Evolutionary conservation across 2,888 invertebrate genomes (phyloP).

Genomic region (Tricholauxania praeusta): DNA sequence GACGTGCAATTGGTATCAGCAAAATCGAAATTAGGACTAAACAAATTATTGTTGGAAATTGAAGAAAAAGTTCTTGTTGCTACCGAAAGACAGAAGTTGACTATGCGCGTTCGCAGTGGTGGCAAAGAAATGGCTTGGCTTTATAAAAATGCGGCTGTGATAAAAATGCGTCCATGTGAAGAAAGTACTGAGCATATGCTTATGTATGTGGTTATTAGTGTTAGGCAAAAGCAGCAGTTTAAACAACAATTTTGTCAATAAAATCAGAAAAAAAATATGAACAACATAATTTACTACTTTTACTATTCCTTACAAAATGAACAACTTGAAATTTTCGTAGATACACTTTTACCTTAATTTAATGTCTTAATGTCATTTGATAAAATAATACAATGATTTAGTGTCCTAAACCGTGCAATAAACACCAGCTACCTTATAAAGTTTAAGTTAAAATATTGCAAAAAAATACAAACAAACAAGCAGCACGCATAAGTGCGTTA

Average conservation of each 20-base stretch:
- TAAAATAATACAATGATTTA: neutral
- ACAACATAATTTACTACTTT: neutral
- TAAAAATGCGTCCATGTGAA: constrained; percentile 69
- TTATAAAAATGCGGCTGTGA: constrained; percentile 75
- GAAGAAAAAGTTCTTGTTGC: constrained; percentile 68
- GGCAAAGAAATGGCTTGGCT: constrained; percentile 75
- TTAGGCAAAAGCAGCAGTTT: constrained; percentile 72
- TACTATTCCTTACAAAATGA: neutral
- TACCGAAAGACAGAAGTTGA: constrained; percentile 70
- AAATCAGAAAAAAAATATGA: neutral
- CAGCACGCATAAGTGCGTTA: constrained; percentile 49
- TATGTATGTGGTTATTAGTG: constrained; percentile 72
- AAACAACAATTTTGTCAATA: constrained; percentile 62
- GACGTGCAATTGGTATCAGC: constrained; percentile 69
- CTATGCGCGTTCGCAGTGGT: constrained; percentile 72
- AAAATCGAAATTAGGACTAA: constrained; percentile 66
- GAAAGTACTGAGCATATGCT: constrained; percentile 70
- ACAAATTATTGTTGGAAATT: constrained; percentile 58
- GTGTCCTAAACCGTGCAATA: neutral
- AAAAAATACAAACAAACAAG: constrained; percentile 50
- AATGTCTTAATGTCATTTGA: neutral
- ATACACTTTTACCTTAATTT: neutral
- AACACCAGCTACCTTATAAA: neutral
- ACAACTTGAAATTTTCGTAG: neutral
- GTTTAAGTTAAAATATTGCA: constrained; percentile 31